Evolutionary conservation across 2,888 invertebrate genomes (phyloP).

Genomic region (Eristalis intricaria): DNA sequence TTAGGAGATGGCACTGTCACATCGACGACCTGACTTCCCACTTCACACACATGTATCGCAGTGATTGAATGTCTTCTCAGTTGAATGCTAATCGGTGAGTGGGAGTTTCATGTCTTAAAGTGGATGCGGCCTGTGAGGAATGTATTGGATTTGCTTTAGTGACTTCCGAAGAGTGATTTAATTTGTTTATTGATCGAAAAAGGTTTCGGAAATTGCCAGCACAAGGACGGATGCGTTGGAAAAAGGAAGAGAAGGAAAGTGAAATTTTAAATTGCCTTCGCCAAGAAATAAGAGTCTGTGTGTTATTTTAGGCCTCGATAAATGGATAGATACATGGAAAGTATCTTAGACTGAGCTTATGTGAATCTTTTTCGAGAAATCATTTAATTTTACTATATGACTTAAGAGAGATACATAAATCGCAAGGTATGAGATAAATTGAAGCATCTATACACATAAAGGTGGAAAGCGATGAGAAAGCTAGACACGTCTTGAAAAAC

Average conservation of each 20-base stretch:
- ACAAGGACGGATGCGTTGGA: neutral
- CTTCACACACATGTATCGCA: neutral
- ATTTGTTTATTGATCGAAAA: constrained; percentile 2
- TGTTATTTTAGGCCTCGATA: neutral
- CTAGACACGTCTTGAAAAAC: too few relatives aligned
- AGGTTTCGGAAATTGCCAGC: neutral
- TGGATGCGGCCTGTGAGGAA: neutral
- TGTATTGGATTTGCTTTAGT: neutral
- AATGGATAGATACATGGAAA: neutral
- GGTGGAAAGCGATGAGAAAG: too few relatives aligned
- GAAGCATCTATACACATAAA: too few relatives aligned
- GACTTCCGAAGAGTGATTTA: neutral
- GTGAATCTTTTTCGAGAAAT: neutral
- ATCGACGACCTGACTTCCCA: neutral
- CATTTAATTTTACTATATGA: too few relatives aligned
- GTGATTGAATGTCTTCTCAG: neutral
- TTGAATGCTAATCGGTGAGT: neutral
- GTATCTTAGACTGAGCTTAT: neutral
- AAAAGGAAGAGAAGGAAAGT: neutral
- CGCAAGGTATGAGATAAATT: too few relatives aligned
- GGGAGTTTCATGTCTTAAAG: neutral
- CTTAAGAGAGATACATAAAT: too few relatives aligned
- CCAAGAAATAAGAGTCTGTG: neutral
- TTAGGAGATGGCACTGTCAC: neutral
- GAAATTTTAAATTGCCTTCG: neutral